phyloP scores from a whole-genome alignment of 2,888 invertebrate genomes.

The Cephus nigrinus region DNA sequence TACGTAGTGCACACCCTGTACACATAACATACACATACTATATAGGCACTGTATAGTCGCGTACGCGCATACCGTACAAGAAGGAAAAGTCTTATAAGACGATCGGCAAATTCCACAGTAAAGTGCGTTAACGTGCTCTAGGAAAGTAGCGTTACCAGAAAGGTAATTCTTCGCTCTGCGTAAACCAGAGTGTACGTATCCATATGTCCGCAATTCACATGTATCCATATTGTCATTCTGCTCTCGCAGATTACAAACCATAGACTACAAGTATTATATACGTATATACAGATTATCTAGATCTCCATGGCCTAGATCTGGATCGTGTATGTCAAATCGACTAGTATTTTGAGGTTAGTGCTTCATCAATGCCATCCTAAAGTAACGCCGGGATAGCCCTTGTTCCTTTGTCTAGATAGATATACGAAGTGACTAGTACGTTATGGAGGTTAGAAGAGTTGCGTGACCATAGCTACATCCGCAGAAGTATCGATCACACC shows the following conservation, averaged over 20 bases:
- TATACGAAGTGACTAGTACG: not conserved
- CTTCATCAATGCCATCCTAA: not conserved
- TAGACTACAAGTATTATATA: not conserved
- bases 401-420: not conserved
- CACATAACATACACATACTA: not conserved
- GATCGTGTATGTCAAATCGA: not conserved
- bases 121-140: not conserved
- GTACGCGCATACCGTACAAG: not conserved
- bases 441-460: slow-evolving; percentile 50
- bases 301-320: not conserved
- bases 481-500: slow-evolving; percentile 16
- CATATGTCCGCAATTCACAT: too few species aligned
- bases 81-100: not conserved
- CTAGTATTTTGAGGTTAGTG: not conserved
- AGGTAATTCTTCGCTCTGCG: not conserved
- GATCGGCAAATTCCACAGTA: not conserved
- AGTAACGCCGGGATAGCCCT: not conserved
- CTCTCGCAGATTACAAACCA: not conserved
- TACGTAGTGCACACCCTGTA: not conserved
- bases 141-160: not conserved
- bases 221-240: not conserved
- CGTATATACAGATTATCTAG: not conserved
- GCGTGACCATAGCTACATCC: slow-evolving; percentile 63
- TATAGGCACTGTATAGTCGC: not conserved
- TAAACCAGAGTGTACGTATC: not conserved